These are phyloP conservation scores for Parasteatoda tepidariorum DNA, from an alignment of 1,140 invertebrate genomes.

Conservation along the genomic window DNA sequence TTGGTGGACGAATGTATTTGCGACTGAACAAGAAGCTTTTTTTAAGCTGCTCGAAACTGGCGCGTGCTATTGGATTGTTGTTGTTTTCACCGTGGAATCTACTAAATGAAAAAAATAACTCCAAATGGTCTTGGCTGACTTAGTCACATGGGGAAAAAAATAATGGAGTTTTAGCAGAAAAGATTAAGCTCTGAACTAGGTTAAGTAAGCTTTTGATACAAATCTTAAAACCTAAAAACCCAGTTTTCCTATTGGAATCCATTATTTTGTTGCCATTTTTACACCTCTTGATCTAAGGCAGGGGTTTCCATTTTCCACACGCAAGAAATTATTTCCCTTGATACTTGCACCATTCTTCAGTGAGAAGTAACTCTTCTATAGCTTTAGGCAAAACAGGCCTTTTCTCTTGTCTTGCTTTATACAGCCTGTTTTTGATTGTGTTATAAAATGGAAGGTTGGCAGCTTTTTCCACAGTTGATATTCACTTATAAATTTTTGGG, in stretches of 20 bases:
- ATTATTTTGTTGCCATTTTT: too few relatives aligned
- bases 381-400: too few relatives aligned
- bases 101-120: conserved; percentile 68
- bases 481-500: too few relatives aligned
- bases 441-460: too few relatives aligned
- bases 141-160: conserved; percentile 64
- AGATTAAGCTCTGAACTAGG: conserved; percentile 11
- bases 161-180: background rate
- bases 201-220: conserved; percentile 31
- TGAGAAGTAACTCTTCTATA: too few relatives aligned
- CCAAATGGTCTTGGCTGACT: conserved; percentile 68
- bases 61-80: conserved; percentile 67
- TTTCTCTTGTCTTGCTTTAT: too few relatives aligned
- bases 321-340: too few relatives aligned
- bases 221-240: conserved; percentile 32
- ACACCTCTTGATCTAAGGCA: too few relatives aligned
- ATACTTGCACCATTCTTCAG: too few relatives aligned
- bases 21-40: conserved; percentile 1
- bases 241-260: conserved; percentile 29
- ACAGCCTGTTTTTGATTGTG: too few relatives aligned
- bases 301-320: too few relatives aligned
- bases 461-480: too few relatives aligned
- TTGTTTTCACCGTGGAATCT: conserved; percentile 66
- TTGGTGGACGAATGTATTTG: background rate
- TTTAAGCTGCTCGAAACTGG: conserved; percentile 65